Conservation (phyloP, 2,797 vertebrate species). For the Phaenicophaeus curvirostris region DNA sequence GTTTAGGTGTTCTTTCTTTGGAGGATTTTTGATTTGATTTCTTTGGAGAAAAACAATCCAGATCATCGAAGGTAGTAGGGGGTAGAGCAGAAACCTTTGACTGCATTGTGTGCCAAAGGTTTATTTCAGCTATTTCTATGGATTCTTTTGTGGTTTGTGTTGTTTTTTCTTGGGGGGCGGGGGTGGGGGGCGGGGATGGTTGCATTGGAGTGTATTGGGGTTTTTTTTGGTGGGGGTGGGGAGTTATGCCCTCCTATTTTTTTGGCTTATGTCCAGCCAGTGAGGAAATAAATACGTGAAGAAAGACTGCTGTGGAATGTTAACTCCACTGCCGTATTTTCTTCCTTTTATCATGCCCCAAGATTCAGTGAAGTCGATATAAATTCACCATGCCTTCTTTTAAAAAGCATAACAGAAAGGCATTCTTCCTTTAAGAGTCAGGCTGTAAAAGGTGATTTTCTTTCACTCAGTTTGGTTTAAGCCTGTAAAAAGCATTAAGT, state of each 20-base stretch:
- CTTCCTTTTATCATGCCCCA: conserved; percentile 77
- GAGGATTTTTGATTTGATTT: not conserved
- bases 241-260: not conserved
- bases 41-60: conserved; percentile 14
- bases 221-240: not conserved
- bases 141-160: no score
- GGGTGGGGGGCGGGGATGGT: no score
- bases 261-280: conserved; percentile 60
- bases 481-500: conserved; percentile 84
- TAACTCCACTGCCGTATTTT: conserved; percentile 74
- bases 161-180: no score
- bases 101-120: conserved; percentile 7
- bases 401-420: conserved; percentile 75
- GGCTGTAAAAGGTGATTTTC: conserved; percentile 81
- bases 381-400: conserved; percentile 80
- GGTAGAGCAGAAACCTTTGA: not conserved
- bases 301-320: conserved; percentile 80
- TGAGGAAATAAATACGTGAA: conserved; percentile 82
- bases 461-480: conserved; percentile 78
- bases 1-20: not conserved
- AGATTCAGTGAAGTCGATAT: conserved; percentile 78
- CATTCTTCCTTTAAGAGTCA: conserved; percentile 78
- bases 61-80: not conserved
- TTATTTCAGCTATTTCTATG: conserved; percentile 1
- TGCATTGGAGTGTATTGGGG: no score